A percentile compares a stretch with the other conserved stretches of the same genome.
phyloP scores from a whole-genome alignment of 2,113 vertebrate genomes.

The Campylorhamphus procurvoides region DNA sequence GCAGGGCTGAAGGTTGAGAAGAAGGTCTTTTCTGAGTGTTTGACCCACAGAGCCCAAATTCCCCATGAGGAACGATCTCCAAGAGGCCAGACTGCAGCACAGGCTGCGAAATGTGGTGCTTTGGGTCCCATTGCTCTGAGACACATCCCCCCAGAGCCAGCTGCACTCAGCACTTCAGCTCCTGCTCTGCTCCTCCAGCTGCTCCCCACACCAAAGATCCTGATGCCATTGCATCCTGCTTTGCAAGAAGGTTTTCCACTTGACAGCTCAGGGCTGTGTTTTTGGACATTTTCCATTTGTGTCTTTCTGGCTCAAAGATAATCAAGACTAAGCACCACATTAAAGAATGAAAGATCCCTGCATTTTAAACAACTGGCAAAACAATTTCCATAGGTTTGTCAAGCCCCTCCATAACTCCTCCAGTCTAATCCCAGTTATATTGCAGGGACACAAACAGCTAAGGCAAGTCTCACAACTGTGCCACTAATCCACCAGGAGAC shows the following conservation, averaged over 20 bases:
- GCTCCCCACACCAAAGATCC: constrained; percentile 27
- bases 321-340: neutral
- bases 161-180: neutral
- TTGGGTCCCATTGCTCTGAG: neutral
- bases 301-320: neutral
- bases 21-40: neutral
- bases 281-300: neutral
- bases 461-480: neutral
- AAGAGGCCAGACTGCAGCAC: neutral
- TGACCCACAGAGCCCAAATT: neutral
- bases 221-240: neutral
- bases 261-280: neutral
- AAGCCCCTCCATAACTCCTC: neutral
- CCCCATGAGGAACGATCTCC: neutral
- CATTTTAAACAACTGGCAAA: neutral
- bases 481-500: neutral
- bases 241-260: neutral
- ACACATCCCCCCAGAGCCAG: neutral
- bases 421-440: neutral
- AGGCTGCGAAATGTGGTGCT: neutral
- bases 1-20: neutral
- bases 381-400: neutral
- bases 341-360: neutral
- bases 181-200: neutral
- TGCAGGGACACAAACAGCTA: neutral